A percentile compares a stretch with the other conserved stretches of the same genome.
Evolutionary conservation across 2,797 vertebrate species (phyloP).

Genomic region (Esox masquinongy): DNA sequence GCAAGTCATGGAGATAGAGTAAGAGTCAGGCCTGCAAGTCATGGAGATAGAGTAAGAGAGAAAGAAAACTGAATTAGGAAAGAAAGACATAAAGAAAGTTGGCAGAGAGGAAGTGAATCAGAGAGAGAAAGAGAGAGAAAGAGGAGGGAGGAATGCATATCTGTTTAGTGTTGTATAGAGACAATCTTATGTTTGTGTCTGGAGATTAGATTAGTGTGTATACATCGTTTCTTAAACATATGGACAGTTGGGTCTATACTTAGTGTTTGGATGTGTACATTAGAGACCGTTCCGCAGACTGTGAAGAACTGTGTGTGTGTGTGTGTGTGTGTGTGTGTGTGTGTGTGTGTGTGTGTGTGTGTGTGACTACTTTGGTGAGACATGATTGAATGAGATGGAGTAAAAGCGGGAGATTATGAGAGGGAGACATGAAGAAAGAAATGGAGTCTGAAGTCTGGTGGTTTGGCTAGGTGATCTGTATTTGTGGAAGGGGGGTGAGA

Average conservation of each 20-base stretch:
- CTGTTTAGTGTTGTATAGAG: conserved; percentile 65
- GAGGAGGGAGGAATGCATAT: conserved; percentile 70
- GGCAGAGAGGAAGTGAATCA: conserved; percentile 32
- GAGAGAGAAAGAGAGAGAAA: conserved; percentile 53
- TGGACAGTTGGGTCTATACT: neutral
- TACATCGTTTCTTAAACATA: neutral
- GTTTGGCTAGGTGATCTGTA: conserved; percentile 18
- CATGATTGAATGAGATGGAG: neutral
- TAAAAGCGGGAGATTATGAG: neutral
- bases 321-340: neutral
- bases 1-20: conserved; percentile 15
- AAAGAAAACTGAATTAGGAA: too few relatives aligned
- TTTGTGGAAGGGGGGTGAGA: conserved; percentile 13
- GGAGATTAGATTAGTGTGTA: neutral
- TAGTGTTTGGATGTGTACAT: neutral
- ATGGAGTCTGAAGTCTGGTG: neutral
- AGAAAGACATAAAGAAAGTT: too few relatives aligned
- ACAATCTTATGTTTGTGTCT: neutral
- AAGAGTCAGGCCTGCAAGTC: conserved; percentile 24
- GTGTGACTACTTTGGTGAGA: neutral
- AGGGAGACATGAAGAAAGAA: neutral
- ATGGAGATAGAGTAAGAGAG: too few relatives aligned
- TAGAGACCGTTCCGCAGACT: neutral
- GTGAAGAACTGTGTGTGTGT: neutral
- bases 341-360: neutral